Evolutionary conservation across 2,113 vertebrate genomes (phyloP).

Genomic region (Hirundichthys speculiger): DNA sequence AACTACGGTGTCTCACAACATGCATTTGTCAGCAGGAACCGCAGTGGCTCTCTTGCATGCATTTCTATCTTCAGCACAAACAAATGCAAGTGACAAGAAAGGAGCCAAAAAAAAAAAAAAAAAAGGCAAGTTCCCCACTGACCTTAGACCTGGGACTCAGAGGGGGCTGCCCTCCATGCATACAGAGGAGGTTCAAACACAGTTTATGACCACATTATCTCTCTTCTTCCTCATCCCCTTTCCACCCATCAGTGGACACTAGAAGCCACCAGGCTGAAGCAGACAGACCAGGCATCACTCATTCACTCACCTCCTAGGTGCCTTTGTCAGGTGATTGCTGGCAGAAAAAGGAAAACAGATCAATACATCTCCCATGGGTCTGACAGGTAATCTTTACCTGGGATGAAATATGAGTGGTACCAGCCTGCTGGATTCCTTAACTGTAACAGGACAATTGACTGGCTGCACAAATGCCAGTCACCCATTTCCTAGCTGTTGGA

Average conservation of each 20-base stretch:
- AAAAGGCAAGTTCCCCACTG: conserved; percentile 42
- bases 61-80: conserved; percentile 43
- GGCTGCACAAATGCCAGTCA: conserved; percentile 60
- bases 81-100: conserved; percentile 53
- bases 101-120: conserved; percentile 12
- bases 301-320: conserved; percentile 81
- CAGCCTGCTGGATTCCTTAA: conserved; percentile 82
- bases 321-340: conserved; percentile 87
- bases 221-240: conserved; percentile 62
- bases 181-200: conserved; percentile 76
- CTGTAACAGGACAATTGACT: conserved; percentile 85
- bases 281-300: conserved; percentile 79
- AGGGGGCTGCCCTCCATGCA: conserved; percentile 58
- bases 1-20: conserved; percentile 54
- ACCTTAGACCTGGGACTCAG: conserved; percentile 53
- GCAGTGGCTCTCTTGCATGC: conserved; percentile 49
- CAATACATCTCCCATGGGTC: conserved; percentile 86
- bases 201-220: conserved; percentile 80
- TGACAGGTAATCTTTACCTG: conserved; percentile 88
- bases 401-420: conserved; percentile 84
- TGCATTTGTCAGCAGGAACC: conserved; percentile 72
- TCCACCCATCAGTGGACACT: conserved; percentile 73
- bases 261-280: conserved; percentile 59
- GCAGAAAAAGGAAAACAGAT: conserved; percentile 87
- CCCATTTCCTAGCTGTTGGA: conserved; percentile 70